Conservation (phyloP, 2,888 invertebrate genomes). For the Leucophenga maculata region DNA sequence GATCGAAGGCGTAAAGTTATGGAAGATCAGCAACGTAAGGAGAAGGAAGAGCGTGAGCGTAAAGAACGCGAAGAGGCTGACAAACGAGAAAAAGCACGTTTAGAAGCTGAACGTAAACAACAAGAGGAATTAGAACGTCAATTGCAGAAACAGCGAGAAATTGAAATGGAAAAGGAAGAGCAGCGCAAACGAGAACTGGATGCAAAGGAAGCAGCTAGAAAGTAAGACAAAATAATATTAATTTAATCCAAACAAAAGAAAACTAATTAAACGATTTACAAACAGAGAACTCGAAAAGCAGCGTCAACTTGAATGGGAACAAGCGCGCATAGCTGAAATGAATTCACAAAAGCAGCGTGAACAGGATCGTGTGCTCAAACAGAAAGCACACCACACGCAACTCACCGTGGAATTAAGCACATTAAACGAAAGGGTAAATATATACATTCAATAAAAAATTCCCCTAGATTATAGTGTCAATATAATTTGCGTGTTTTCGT, state of each 20-base stretch:
- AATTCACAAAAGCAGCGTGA: slow-evolving; percentile 89
- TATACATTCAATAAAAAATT: neutral
- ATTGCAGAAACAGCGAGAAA: slow-evolving; percentile 83
- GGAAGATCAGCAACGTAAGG: slow-evolving; percentile 91
- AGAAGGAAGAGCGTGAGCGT: slow-evolving; percentile 92
- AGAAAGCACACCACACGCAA: slow-evolving; percentile 90
- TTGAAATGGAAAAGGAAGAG: slow-evolving; percentile 83
- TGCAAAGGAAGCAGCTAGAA: slow-evolving; percentile 84
- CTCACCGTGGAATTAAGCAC: slow-evolving; percentile 85
- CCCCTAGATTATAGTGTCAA: neutral
- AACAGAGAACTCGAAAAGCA: slow-evolving; percentile 92
- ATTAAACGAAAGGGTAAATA: slow-evolving; percentile 68
- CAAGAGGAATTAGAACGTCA: slow-evolving; percentile 91
- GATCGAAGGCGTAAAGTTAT: slow-evolving; percentile 91
- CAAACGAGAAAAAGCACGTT: slow-evolving; percentile 84
- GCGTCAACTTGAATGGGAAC: slow-evolving; percentile 96
- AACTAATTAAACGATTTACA: neutral
- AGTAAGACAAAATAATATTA: slow-evolving; percentile 52
- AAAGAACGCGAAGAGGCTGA: slow-evolving; percentile 94
- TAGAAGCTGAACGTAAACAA: slow-evolving; percentile 82
- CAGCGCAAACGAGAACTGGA: slow-evolving; percentile 85
- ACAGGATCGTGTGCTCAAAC: slow-evolving; percentile 85
- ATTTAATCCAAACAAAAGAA: slow-evolving; percentile 9
- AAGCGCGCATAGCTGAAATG: slow-evolving; percentile 88
- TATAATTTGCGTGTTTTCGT: slow-evolving; percentile 65